Evolutionary conservation across 2,888 invertebrate genomes (phyloP).

Genomic region (Trachelus iudaicus): DNA sequence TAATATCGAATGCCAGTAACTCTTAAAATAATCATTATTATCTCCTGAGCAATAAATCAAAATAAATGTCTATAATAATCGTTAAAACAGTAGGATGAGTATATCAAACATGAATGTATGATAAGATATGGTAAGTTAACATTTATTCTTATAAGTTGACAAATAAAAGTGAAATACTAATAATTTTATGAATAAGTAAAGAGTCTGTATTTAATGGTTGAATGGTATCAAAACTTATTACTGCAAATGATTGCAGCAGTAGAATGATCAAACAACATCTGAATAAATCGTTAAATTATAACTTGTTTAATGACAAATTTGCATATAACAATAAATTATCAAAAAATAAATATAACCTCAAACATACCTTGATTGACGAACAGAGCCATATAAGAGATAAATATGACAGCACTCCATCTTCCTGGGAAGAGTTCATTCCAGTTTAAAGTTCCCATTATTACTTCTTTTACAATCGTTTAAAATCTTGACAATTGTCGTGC

Average conservation of each 20-base stretch:
- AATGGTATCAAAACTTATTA: background rate
- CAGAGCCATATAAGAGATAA: conserved; percentile 85
- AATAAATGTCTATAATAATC: background rate
- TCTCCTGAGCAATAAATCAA: background rate
- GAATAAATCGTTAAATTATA: background rate
- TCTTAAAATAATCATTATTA: background rate
- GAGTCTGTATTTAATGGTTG: background rate
- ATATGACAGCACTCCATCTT: conserved; percentile 82
- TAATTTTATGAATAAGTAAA: background rate
- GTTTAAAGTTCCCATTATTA: conserved; percentile 54
- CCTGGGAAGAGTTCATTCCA: conserved; percentile 85
- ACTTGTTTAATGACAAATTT: background rate
- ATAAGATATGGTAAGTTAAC: background rate
- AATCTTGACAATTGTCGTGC: background rate
- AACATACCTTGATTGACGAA: conserved; percentile 91
- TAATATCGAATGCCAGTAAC: background rate
- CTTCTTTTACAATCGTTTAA: background rate
- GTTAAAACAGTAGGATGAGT: background rate
- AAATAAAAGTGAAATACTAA: background rate
- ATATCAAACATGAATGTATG: background rate
- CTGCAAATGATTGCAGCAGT: background rate
- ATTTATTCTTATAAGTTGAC: background rate
- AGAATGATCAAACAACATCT: background rate
- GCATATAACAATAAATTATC: background rate
- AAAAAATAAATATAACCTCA: conserved; percentile 22